phyloP scores from a whole-genome alignment of 2,113 vertebrate genomes.

The Bungarus multicinctus region DNA sequence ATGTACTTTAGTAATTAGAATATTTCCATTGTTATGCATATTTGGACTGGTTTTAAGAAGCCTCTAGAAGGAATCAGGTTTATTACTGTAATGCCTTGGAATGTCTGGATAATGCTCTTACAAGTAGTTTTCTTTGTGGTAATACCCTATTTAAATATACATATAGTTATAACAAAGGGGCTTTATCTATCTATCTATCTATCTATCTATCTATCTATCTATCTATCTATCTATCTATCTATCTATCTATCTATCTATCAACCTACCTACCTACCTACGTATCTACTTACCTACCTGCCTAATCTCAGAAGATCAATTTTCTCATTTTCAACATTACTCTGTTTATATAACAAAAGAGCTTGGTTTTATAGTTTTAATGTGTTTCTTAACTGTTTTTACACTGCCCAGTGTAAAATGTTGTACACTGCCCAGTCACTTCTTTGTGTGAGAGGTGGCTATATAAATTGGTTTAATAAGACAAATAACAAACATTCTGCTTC shows the following conservation, averaged over 20 bases:
- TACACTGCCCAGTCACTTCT: background rate
- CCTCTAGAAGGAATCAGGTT: too few relatives aligned
- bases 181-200: background rate
- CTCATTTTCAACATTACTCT: background rate
- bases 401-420: too few relatives aligned
- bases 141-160: background rate
- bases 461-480: background rate
- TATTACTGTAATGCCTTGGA: background rate
- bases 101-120: background rate
- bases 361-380: background rate
- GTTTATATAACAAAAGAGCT: background rate
- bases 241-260: too few relatives aligned
- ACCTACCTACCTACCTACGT: too few relatives aligned
- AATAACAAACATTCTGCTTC: background rate
- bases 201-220: background rate
- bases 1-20: too few relatives aligned
- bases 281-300: background rate
- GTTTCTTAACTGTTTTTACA: background rate
- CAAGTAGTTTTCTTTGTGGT: background rate
- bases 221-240: too few relatives aligned
- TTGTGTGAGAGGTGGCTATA: background rate
- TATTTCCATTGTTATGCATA: background rate
- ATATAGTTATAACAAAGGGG: background rate
- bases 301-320: background rate
- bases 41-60: background rate